A percentile compares a stretch with the other conserved stretches of the same genome.
Conservation (phyloP, 2,113 vertebrate species). For the Nanorana parkeri region DNA sequence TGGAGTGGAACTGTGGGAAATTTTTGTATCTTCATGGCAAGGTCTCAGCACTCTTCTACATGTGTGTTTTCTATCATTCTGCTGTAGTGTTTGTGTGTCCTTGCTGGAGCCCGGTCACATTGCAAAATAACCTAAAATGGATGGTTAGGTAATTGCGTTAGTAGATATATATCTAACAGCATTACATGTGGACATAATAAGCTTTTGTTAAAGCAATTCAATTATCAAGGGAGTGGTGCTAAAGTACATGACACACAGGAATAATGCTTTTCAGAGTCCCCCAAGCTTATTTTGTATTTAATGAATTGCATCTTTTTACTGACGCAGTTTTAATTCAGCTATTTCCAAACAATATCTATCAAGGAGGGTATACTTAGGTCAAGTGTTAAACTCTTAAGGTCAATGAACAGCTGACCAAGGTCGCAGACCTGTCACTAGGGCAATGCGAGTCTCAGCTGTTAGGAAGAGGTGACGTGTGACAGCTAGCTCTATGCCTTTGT, state of each 20-base stretch:
- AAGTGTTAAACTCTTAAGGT: conserved; percentile 57
- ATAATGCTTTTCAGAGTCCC: neutral
- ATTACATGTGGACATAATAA: too few relatives aligned
- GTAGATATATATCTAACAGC: too few relatives aligned
- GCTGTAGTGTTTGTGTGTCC: too few relatives aligned
- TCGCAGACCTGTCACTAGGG: conserved; percentile 49
- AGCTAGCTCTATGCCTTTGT: conserved; percentile 28
- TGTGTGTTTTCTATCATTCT: too few relatives aligned
- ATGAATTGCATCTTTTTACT: conserved; percentile 9
- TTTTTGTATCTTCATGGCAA: too few relatives aligned
- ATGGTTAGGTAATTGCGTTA: too few relatives aligned
- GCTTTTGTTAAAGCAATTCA: neutral
- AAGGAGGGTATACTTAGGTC: neutral
- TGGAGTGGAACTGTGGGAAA: too few relatives aligned
- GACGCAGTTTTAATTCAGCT: conserved; percentile 12
- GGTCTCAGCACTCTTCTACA: too few relatives aligned
- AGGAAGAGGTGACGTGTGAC: neutral
- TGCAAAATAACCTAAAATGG: too few relatives aligned
- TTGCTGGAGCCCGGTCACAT: too few relatives aligned
- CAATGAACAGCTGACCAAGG: conserved; percentile 46
- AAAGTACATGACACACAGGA: neutral
- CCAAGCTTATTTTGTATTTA: neutral
- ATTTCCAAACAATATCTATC: conserved; percentile 8
- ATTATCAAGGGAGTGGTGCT: neutral
- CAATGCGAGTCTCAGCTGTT: conserved; percentile 45